Evolutionary conservation across 2,113 vertebrate genomes (phyloP).

Genomic region (Daubentonia madagascariensis): DNA sequence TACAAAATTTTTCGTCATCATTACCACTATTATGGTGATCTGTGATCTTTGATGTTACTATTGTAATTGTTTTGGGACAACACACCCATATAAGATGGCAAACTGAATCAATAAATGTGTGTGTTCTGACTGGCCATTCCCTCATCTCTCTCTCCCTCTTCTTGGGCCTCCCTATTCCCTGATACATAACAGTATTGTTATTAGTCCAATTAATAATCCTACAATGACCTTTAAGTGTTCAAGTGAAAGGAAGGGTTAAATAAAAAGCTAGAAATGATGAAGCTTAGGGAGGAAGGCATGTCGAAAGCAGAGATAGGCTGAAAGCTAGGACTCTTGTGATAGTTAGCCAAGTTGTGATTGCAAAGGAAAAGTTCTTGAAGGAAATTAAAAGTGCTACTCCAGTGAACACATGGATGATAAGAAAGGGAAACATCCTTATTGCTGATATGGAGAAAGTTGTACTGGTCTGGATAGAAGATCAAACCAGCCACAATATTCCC

Average conservation of each 20-base stretch:
- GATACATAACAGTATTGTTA: neutral
- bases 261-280: neutral
- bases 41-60: neutral
- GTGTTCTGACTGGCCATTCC: neutral
- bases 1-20: neutral
- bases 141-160: neutral
- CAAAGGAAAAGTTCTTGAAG: neutral
- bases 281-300: neutral
- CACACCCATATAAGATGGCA: neutral
- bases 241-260: neutral
- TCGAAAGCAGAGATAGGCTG: neutral
- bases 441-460: too few relatives aligned
- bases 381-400: neutral
- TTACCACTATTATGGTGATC: neutral
- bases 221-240: neutral
- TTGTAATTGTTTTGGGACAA: neutral
- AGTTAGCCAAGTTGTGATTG: neutral
- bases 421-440: too few relatives aligned
- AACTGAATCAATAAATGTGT: neutral
- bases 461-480: too few relatives aligned
- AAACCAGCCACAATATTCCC: too few relatives aligned
- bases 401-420: too few relatives aligned
- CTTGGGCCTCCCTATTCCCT: neutral
- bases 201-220: neutral
- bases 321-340: neutral